Evolutionary conservation across 2,113 vertebrate genomes (phyloP).

Genomic region (Tylochromis polylepis): DNA sequence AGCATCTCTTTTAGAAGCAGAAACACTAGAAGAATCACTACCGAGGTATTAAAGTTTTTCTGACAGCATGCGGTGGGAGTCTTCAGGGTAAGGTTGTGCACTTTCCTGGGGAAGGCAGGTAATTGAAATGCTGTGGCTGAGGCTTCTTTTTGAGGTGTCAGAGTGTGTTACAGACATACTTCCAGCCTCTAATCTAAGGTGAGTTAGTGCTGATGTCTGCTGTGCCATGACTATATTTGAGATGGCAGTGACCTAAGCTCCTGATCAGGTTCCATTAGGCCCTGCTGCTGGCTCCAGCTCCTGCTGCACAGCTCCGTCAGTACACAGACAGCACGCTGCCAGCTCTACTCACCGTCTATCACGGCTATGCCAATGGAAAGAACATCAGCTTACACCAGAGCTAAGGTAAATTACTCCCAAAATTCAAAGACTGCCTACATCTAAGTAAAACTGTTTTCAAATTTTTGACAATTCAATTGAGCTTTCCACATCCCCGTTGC

Average conservation of each 20-base stretch:
- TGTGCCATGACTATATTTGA: constrained; percentile 59
- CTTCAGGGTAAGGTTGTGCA: background rate
- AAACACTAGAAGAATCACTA: background rate
- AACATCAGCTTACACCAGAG: background rate
- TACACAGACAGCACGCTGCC: constrained; percentile 47
- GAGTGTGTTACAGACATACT: constrained; percentile 45
- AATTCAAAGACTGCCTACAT: background rate
- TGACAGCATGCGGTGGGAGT: background rate
- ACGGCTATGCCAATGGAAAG: background rate
- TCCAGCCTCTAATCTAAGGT: constrained; percentile 62
- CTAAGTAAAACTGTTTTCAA: background rate
- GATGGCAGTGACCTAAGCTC: constrained; percentile 71
- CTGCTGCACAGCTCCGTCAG: background rate
- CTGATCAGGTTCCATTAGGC: constrained; percentile 71
- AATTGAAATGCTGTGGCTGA: constrained; percentile 68
- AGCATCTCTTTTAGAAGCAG: background rate
- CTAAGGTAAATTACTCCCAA: background rate
- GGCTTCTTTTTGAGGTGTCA: constrained; percentile 71
- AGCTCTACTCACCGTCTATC: constrained; percentile 34
- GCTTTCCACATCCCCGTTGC: background rate
- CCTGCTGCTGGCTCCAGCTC: constrained; percentile 1
- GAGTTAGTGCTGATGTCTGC: constrained; percentile 61
- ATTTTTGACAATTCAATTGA: background rate
- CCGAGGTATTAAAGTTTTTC: background rate
- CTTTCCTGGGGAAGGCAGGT: constrained; percentile 26